These are phyloP conservation scores for Pangasianodon hypophthalmus DNA, from an alignment of 2,113 vertebrate genomes.

Conservation along the genomic window DNA sequence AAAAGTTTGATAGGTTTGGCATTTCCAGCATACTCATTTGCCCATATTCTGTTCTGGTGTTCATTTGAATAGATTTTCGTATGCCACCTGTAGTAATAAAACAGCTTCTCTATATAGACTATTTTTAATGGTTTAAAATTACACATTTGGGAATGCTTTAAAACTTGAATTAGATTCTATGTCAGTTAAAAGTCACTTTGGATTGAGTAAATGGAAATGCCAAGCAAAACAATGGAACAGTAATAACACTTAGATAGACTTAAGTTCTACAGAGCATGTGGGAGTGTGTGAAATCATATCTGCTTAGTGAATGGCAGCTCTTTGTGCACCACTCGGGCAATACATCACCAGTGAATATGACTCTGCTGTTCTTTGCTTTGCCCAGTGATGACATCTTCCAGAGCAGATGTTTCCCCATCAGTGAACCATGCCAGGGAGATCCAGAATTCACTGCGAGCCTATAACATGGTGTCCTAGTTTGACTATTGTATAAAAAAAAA, in stretches of 20 bases:
- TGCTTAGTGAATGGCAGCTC: conserved; percentile 9
- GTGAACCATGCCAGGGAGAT: not conserved
- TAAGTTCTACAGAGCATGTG: not conserved
- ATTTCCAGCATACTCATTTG: not conserved
- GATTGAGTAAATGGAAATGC: not conserved
- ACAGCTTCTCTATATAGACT: not conserved
- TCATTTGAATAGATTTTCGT: not conserved
- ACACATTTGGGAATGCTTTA: not conserved
- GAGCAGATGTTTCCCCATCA: conserved; percentile 18
- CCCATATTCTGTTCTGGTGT: not conserved
- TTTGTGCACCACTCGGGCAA: conserved; percentile 13
- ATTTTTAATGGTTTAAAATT: not conserved
- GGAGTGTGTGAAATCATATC: conserved; percentile 23
- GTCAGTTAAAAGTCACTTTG: not conserved
- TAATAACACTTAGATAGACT: not conserved
- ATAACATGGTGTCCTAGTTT: not conserved
- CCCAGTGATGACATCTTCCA: not conserved
- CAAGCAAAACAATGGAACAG: not conserved
- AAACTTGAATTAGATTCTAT: not conserved
- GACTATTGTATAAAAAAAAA: not conserved
- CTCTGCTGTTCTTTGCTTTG: not conserved
- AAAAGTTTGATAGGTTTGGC: not conserved
- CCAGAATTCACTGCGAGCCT: not conserved
- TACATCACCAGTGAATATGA: not conserved
- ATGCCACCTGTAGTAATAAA: not conserved